A percentile compares a stretch with the other conserved stretches of the same genome.
Evolutionary conservation across 2,888 invertebrate genomes (phyloP).

Genomic region (Latrodectus elegans): DNA sequence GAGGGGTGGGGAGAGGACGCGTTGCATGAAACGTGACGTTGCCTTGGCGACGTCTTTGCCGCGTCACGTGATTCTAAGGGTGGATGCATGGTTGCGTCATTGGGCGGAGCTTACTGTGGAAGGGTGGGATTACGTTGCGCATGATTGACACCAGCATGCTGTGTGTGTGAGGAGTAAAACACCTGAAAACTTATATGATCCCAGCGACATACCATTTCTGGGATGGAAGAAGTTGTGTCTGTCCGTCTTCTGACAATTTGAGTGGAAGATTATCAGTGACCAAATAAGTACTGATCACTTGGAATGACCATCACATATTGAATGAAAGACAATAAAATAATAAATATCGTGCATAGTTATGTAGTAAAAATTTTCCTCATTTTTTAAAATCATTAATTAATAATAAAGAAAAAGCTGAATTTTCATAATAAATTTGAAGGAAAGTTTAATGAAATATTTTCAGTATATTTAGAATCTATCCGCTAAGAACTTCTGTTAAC

Average conservation of each 20-base stretch:
- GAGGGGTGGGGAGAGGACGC: slow-evolving; percentile 50
- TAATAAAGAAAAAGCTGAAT: no score
- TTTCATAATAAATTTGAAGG: no score
- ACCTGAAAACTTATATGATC: slow-evolving; percentile 55
- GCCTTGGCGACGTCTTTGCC: slow-evolving; percentile 61
- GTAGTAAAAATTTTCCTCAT: no score
- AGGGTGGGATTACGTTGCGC: slow-evolving; percentile 48
- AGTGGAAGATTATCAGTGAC: not conserved
- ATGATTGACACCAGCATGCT: slow-evolving; percentile 63
- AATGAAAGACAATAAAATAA: no score
- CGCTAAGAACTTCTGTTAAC: no score
- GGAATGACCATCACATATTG: no score
- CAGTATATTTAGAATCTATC: no score
- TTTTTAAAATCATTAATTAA: no score
- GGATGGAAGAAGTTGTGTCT: slow-evolving; percentile 23
- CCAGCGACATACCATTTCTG: slow-evolving; percentile 5
- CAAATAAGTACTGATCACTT: no score
- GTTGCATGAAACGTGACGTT: slow-evolving; percentile 68
- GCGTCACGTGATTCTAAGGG: slow-evolving; percentile 61
- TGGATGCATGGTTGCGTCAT: slow-evolving; percentile 64
- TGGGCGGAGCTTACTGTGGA: slow-evolving; percentile 26
- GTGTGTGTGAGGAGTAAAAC: slow-evolving; percentile 32
- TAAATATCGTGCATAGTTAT: no score
- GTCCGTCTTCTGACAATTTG: not conserved
- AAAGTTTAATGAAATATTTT: no score